phyloP scores from a whole-genome alignment of 2,797 vertebrate species.

The Pseudomugil gertrudae region DNA sequence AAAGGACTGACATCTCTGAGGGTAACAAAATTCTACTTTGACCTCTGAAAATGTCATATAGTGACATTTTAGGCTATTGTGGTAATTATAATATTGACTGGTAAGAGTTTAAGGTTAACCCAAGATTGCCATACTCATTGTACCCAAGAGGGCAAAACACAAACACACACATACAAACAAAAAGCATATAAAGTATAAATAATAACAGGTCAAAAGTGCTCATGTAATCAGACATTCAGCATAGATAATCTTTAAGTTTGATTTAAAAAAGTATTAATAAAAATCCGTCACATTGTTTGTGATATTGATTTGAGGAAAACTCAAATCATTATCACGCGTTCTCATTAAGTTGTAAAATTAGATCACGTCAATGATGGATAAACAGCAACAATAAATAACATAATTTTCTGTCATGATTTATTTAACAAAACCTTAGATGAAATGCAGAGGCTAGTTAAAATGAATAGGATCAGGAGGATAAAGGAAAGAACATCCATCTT shows the following conservation, averaged over 20 bases:
- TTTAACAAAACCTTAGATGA: neutral
- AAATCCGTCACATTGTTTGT: neutral
- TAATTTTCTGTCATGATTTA: neutral
- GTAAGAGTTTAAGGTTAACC: constrained; percentile 30
- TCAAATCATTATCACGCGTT: too few species aligned
- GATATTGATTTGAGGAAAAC: too few species aligned
- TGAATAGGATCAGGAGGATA: neutral
- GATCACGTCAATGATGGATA: neutral
- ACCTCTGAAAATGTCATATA: constrained; percentile 64
- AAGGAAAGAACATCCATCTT: neutral
- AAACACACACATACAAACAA: neutral
- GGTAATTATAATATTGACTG: constrained; percentile 62
- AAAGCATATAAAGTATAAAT: too few species aligned
- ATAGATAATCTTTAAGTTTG: too few species aligned
- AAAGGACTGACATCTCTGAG: constrained; percentile 1
- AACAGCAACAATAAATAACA: neutral
- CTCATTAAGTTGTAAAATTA: neutral
- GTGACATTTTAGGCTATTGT: constrained; percentile 60
- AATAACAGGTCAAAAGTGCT: neutral
- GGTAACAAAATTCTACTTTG: constrained; percentile 39
- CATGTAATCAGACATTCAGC: neutral
- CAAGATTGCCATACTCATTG: constrained; percentile 23
- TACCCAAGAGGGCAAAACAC: constrained; percentile 2
- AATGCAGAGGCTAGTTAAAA: neutral
- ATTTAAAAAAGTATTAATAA: neutral